These are phyloP conservation scores for Eonycteris spelaea DNA, from an alignment of 2,113 vertebrate species.

Conservation along the genomic window DNA sequence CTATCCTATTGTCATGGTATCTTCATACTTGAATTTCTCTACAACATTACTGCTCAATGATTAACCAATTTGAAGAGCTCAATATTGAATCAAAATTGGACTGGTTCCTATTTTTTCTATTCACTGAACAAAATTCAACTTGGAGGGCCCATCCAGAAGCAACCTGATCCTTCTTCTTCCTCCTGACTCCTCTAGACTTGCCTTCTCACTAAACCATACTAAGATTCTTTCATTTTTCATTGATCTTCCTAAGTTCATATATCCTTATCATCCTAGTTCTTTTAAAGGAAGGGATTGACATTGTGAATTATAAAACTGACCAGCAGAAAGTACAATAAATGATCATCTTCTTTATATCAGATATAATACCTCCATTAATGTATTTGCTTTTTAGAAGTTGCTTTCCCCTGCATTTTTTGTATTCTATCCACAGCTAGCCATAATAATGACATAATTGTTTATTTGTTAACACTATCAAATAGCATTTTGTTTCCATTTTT, in stretches of 20 bases:
- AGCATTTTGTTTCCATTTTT: neutral
- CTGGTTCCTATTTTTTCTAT: neutral
- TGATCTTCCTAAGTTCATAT: neutral
- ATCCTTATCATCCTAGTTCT: neutral
- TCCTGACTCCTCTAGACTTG: neutral
- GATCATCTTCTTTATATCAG: neutral
- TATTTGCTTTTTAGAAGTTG: neutral
- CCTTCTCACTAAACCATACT: neutral
- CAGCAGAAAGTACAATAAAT: neutral
- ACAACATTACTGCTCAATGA: neutral
- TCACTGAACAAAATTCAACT: neutral
- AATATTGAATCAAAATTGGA: neutral
- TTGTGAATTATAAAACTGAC: neutral
- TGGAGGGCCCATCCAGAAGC: neutral
- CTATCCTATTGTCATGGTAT: neutral
- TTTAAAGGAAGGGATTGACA: neutral
- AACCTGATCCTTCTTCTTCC: neutral
- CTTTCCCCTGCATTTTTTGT: neutral
- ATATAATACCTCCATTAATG: neutral
- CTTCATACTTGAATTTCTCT: neutral
- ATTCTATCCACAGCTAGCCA: neutral
- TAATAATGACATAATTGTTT: neutral
- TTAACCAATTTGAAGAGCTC: neutral
- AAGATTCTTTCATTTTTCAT: neutral
- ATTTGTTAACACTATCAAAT: neutral